phyloP scores from a whole-genome alignment of 2,888 invertebrate genomes.

The Eristalinus aeneus region DNA sequence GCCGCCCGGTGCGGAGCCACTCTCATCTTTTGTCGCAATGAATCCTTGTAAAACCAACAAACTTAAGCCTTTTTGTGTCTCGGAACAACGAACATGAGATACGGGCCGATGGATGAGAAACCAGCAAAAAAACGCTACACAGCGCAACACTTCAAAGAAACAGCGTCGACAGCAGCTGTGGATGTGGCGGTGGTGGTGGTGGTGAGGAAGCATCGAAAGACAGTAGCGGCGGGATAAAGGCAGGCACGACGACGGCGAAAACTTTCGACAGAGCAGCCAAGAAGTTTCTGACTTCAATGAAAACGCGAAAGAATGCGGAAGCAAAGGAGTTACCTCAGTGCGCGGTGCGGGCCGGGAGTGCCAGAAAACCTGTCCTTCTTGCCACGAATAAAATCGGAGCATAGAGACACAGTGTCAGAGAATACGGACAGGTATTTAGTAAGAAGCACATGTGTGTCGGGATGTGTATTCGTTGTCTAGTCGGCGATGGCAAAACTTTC shows the following conservation, averaged over 20 bases:
- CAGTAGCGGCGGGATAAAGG: slow-evolving; percentile 1
- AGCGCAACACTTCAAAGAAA: slow-evolving; percentile 59
- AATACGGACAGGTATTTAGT: neutral
- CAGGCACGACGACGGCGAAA: slow-evolving; percentile 33
- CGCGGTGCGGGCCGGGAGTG: neutral
- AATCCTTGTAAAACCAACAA: slow-evolving; percentile 58
- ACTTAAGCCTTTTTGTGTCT: slow-evolving; percentile 55
- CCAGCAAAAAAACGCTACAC: slow-evolving; percentile 25
- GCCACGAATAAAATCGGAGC: slow-evolving; percentile 6
- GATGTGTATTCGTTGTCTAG: slow-evolving; percentile 2
- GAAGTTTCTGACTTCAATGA: slow-evolving; percentile 51
- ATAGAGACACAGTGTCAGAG: slow-evolving; percentile 16
- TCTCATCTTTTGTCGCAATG: slow-evolving; percentile 10
- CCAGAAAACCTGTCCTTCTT: neutral
- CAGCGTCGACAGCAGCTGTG: neutral
- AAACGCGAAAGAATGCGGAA: slow-evolving; percentile 36
- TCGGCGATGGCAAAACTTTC: slow-evolving; percentile 42
- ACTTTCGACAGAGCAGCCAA: slow-evolving; percentile 52
- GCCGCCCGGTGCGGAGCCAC: slow-evolving; percentile 4
- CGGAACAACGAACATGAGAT: slow-evolving; percentile 45
- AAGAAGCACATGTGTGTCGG: neutral
- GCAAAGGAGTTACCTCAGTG: neutral
- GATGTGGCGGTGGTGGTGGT: too few species aligned
- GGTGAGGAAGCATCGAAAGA: slow-evolving; percentile 24
- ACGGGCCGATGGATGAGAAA: slow-evolving; percentile 1